phyloP scores from a whole-genome alignment of 1,140 invertebrate species.

The Triops longicaudatus region DNA sequence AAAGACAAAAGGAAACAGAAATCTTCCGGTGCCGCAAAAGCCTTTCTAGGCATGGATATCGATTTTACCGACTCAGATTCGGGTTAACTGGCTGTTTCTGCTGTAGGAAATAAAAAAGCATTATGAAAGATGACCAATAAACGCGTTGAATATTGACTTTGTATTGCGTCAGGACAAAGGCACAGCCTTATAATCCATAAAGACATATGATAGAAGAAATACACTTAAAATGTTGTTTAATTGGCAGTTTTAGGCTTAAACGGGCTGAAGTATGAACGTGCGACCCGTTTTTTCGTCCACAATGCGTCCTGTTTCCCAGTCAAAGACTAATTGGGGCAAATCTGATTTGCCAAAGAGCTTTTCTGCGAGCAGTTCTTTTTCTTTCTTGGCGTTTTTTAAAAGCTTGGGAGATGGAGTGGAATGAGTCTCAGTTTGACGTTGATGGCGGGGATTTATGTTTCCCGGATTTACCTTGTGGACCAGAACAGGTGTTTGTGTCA shows the following conservation, averaged over 20 bases:
- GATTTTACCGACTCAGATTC: not conserved
- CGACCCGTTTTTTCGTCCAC: constrained; percentile 5
- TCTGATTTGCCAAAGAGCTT: not conserved
- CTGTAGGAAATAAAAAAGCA: not conserved
- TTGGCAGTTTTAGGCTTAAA: not conserved
- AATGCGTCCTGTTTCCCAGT: constrained; percentile 8
- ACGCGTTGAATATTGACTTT: not conserved
- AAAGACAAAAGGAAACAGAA: not conserved
- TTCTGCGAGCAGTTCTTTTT: not conserved
- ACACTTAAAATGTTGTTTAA: not conserved
- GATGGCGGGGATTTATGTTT: not conserved
- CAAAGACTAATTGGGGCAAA: not conserved
- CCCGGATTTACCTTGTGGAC: not conserved
- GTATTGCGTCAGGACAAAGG: not conserved
- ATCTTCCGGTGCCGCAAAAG: not conserved
- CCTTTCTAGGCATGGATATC: not conserved
- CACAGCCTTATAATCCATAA: not conserved
- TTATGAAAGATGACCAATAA: no score
- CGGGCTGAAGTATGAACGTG: not conserved
- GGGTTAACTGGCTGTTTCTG: not conserved
- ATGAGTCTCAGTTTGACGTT: not conserved
- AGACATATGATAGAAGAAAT: not conserved
- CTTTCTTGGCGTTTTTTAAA: not conserved
- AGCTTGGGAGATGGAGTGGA: not conserved
- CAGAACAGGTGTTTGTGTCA: not conserved